phyloP scores from a whole-genome alignment of 2,888 invertebrate species.

The Pyrocoelia pectoralis region DNA sequence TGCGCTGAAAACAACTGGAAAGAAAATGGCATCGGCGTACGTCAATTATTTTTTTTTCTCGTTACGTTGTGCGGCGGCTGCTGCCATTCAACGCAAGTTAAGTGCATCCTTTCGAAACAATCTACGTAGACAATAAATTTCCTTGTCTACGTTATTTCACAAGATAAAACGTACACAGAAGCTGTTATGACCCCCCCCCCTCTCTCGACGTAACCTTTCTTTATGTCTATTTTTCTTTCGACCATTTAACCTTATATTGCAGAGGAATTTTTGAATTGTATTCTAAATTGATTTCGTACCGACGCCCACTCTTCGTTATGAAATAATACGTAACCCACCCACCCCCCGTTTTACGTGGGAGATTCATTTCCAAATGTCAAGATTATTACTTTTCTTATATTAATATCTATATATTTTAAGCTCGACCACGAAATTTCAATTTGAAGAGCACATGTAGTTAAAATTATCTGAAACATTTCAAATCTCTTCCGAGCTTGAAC shows the following conservation, averaged over 20 bases:
- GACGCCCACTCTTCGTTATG: too few relatives aligned
- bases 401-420: too few relatives aligned
- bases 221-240: background rate
- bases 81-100: conserved; percentile 17
- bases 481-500: too few relatives aligned
- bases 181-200: conserved; percentile 25
- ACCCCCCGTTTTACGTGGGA: too few relatives aligned
- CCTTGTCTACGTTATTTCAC: conserved; percentile 31
- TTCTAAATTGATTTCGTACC: too few relatives aligned
- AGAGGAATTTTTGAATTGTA: too few relatives aligned
- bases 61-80: background rate
- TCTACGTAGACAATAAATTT: conserved; percentile 28
- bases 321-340: too few relatives aligned
- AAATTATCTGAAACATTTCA: too few relatives aligned
- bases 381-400: too few relatives aligned
- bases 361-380: too few relatives aligned
- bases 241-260: background rate
- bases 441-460: too few relatives aligned
- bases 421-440: too few relatives aligned
- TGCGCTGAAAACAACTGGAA: background rate
- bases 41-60: conserved; percentile 2
- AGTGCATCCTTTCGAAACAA: conserved; percentile 35
- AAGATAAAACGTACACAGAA: conserved; percentile 27
- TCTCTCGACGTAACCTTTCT: conserved; percentile 21
- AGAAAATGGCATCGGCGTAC: background rate